Conservation (phyloP, 2,888 invertebrate genomes). For the Drosophila falleni region DNA sequence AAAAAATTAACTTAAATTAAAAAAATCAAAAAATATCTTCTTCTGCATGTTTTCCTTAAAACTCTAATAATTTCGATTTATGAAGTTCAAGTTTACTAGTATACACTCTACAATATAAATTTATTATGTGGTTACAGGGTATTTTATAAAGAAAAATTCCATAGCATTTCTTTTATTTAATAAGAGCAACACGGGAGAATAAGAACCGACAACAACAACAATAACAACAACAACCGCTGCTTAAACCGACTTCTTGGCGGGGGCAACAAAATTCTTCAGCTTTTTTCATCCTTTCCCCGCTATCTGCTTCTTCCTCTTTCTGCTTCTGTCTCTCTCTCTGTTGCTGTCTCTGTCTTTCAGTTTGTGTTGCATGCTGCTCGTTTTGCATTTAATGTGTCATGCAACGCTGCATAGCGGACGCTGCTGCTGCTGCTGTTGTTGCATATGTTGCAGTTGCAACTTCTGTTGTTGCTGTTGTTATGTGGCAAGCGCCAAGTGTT, state of each 20-base stretch:
- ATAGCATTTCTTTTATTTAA: constrained; percentile 68
- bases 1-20: no score
- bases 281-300: constrained; percentile 8
- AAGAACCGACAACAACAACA: constrained; percentile 17
- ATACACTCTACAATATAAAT: constrained; percentile 5
- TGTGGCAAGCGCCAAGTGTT: constrained; percentile 82
- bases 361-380: constrained; percentile 56
- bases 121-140: constrained; percentile 22
- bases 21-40: neutral
- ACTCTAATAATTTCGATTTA: no score
- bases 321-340: no score
- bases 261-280: constrained; percentile 50
- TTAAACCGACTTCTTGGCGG: constrained; percentile 57
- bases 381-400: constrained; percentile 81
- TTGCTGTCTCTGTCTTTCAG: constrained; percentile 21
- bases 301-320: neutral
- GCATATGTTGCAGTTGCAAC: constrained; percentile 80
- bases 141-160: constrained; percentile 60
- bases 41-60: neutral
- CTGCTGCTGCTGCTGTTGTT: constrained; percentile 48
- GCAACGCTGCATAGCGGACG: constrained; percentile 76
- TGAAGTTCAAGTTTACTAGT: neutral
- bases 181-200: constrained; percentile 50
- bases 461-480: constrained; percentile 73
- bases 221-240: constrained; percentile 43